Conservation (phyloP, 1,140 invertebrate genomes). For the Lordiphosa mommai region DNA sequence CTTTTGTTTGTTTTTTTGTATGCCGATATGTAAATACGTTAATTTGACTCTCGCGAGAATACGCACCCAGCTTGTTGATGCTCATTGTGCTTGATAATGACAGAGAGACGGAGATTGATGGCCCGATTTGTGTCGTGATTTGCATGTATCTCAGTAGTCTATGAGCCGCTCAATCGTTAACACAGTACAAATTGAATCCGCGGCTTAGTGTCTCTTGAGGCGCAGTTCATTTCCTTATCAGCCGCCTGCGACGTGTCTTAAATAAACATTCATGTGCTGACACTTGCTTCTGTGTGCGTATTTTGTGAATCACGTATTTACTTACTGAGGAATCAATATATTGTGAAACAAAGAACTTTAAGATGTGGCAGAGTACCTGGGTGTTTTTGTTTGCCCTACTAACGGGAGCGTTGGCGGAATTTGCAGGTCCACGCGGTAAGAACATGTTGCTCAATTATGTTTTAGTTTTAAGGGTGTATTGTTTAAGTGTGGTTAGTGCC, state of each 20-base stretch:
- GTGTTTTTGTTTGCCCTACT: constrained; percentile 30
- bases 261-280: constrained; percentile 20
- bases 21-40: too few relatives aligned
- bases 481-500: too few relatives aligned
- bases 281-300: constrained; percentile 6
- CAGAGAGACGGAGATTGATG: too few relatives aligned
- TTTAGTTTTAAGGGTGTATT: background rate
- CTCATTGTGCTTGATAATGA: too few relatives aligned
- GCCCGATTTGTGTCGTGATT: too few relatives aligned
- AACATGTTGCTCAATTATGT: background rate
- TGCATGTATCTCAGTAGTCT: too few relatives aligned
- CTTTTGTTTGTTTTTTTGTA: too few relatives aligned
- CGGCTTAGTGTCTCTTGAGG: constrained; percentile 8
- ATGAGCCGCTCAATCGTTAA: too few relatives aligned
- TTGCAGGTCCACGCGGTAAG: constrained; percentile 44
- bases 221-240: constrained; percentile 55
- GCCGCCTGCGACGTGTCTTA: constrained; percentile 27
- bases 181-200: too few relatives aligned
- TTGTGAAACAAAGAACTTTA: constrained; percentile 32
- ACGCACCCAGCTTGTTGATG: too few relatives aligned
- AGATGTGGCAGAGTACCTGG: constrained; percentile 28
- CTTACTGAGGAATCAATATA: constrained; percentile 8
- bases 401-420: constrained; percentile 21
- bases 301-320: constrained; percentile 32
- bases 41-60: too few relatives aligned